Conservation (phyloP, 1,140 invertebrate genomes). For the Cyphomyrmex costatus region DNA sequence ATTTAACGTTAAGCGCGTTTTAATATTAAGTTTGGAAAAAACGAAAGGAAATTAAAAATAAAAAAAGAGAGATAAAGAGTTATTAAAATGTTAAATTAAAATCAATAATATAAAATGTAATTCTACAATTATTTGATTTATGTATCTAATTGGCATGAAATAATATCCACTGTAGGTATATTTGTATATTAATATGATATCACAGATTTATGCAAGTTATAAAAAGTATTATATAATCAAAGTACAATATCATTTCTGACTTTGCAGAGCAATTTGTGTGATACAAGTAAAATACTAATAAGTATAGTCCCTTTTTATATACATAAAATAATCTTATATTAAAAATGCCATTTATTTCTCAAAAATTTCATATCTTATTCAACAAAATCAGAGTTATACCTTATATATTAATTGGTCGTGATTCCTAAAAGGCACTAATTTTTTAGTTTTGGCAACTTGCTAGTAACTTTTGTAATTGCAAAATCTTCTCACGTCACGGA, state of each 20-base stretch:
- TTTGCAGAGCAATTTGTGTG: background rate
- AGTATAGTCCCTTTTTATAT: constrained; percentile 7
- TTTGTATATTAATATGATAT: background rate
- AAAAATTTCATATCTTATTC: background rate
- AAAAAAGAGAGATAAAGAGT: background rate
- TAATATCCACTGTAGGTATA: background rate
- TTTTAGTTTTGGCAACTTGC: background rate
- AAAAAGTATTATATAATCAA: background rate
- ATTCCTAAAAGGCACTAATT: background rate
- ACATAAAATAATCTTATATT: constrained; percentile 4
- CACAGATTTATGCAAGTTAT: background rate
- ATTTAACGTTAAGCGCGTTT: background rate
- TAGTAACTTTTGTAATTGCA: background rate
- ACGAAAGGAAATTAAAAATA: background rate
- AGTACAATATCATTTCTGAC: background rate
- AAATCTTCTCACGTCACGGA: constrained; percentile 26
- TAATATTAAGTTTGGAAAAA: background rate
- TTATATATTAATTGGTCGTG: too few relatives aligned
- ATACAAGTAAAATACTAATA: background rate
- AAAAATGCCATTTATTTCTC: background rate
- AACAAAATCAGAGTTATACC: background rate
- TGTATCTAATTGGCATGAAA: background rate
- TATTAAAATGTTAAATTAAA: constrained; percentile 11
- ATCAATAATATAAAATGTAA: background rate
- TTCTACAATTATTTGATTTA: background rate